Conservation (phyloP, 2,113 vertebrate genomes). For the Camelus bactrianus region DNA sequence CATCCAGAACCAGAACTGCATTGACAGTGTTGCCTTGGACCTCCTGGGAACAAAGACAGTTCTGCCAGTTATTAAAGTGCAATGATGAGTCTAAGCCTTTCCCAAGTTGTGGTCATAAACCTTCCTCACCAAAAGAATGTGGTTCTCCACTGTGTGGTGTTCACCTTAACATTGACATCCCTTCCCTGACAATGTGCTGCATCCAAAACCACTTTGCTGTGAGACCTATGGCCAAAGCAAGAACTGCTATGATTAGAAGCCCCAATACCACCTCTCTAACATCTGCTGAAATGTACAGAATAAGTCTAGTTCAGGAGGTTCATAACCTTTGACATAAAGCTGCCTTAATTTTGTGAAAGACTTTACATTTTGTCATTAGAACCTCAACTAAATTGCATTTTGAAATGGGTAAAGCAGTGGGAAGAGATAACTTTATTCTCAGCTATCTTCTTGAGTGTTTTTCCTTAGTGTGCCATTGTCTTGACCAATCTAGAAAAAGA, state of each 20-base stretch:
- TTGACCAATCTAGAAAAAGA: neutral
- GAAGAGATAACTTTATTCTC: neutral
- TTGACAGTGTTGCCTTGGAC: neutral
- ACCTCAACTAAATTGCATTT: neutral
- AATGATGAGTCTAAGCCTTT: conserved; percentile 87
- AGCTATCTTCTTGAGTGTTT: neutral
- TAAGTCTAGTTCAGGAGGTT: conserved; percentile 90
- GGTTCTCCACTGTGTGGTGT: conserved; percentile 94
- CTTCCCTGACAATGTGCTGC: conserved; percentile 94
- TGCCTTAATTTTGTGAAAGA: neutral
- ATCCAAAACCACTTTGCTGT: conserved; percentile 95
- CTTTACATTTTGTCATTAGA: neutral
- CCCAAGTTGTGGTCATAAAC: conserved; percentile 90
- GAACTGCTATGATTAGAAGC: conserved; percentile 93
- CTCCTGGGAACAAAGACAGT: neutral
- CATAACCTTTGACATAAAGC: conserved; percentile 32
- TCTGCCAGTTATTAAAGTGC: neutral
- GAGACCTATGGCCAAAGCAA: conserved; percentile 93
- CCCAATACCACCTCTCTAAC: conserved; percentile 93
- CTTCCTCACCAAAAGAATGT: conserved; percentile 92
- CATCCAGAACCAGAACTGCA: too few relatives aligned
- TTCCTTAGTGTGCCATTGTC: neutral
- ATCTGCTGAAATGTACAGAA: conserved; percentile 93
- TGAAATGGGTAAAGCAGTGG: neutral
- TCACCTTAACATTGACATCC: conserved; percentile 94